These are phyloP conservation scores for Magallana gigas DNA, from an alignment of 1,140 invertebrate genomes.

Conservation along the genomic window DNA sequence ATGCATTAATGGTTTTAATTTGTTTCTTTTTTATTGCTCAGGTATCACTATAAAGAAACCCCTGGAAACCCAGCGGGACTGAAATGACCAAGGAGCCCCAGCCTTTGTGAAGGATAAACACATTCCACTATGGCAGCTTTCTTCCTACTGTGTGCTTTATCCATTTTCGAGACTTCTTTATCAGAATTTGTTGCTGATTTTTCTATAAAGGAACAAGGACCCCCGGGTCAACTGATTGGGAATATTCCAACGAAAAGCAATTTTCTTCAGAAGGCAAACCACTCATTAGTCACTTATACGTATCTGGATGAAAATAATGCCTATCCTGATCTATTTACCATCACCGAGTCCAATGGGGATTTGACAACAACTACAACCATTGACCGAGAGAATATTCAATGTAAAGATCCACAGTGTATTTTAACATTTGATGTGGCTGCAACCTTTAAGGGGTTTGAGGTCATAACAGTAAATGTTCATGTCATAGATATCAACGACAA, in stretches of 20 bases:
- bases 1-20: conserved; percentile 35
- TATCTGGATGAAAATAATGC: conserved; percentile 57
- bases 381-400: conserved; percentile 63
- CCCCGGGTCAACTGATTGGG: neutral
- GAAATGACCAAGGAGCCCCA: conserved; percentile 8
- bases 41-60: conserved; percentile 4
- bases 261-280: neutral
- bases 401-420: conserved; percentile 46
- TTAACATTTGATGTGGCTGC: conserved; percentile 62
- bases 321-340: conserved; percentile 53
- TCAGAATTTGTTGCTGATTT: conserved; percentile 22
- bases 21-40: conserved; percentile 33
- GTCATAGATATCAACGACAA: conserved; percentile 81
- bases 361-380: conserved; percentile 58
- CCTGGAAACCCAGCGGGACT: neutral
- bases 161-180: conserved; percentile 26
- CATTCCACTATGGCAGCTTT: neutral
- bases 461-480: conserved; percentile 88
- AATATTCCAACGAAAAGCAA: neutral
- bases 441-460: conserved; percentile 71
- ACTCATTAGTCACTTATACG: conserved; percentile 55
- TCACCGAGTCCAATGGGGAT: conserved; percentile 61
- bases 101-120: conserved; percentile 23
- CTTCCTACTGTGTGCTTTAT: conserved; percentile 14
- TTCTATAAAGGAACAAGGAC: conserved; percentile 2